Evolutionary conservation across 2,888 invertebrate species (phyloP), one percentile per base, ranked within the genome.

Genomic region (Drosophila hamatofila): DNA sequence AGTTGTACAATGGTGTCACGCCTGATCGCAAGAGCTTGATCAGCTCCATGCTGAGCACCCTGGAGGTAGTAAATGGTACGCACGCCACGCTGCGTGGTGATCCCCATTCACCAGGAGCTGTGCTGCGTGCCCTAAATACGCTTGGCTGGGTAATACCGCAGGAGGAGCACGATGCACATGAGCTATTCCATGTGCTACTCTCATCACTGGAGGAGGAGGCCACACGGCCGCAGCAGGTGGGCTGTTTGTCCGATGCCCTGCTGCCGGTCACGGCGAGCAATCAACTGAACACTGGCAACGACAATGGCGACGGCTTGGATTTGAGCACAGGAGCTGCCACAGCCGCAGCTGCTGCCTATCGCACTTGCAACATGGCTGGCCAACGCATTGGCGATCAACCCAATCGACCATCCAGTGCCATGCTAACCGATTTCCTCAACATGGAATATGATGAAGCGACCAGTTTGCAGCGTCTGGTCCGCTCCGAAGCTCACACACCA

Each of bases 161-260:
- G 78, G 97, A 97, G 78, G 97, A 98, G 93, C 96, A 98, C 93
- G 99, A 99, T 93, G 97, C 98, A 1, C 98, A 98, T 91, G 98
- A 99, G 93, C 93, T 99, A 58, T 95, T 98, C 83, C 97, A 98
- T 92, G 96, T 98, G 11, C 93, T 99, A 82, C 94, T 98, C 11
- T 95, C 97, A n/a, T 97, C 98, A 16, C 93, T 98, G 55, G 98
- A 98, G 91, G 97, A 98, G 91, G 98, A 99, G 93, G 95, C 95
- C 6, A 83, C 89, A 18, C 81, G 92, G 41, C 92, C 92, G 1
- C 92, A 92, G 39, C 92, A 92, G 70, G 70, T 92, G 54, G 96
- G 97, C 49, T 96, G 96, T 82, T 93, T 97, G 3, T 96, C 96
- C 0, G 96, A 97, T 92, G 96, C 96, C 1, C 94, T 95, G 0